phyloP scores from a whole-genome alignment of 1,140 invertebrate species.

The Doryteuthis pealeii region DNA sequence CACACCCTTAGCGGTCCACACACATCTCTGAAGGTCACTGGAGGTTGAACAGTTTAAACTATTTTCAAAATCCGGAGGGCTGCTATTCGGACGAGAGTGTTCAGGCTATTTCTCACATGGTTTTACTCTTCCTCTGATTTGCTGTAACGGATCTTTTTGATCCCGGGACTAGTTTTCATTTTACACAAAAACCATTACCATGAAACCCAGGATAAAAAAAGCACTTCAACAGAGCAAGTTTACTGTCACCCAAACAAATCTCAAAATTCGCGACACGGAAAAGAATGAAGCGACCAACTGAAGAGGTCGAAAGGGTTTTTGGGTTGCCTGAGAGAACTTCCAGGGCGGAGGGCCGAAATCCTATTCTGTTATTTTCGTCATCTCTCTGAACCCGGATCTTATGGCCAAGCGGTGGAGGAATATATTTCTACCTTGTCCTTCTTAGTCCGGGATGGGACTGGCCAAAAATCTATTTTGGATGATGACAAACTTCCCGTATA shows the following conservation, averaged over 20 bases:
- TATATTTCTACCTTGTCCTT: constrained; percentile 75
- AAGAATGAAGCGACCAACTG: constrained; percentile 45
- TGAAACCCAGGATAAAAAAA: constrained; percentile 25
- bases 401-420: constrained; percentile 72
- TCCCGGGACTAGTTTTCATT: constrained; percentile 12
- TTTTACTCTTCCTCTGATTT: neutral
- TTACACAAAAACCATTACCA: constrained; percentile 22
- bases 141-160: constrained; percentile 9
- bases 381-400: constrained; percentile 70
- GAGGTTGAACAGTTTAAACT: neutral
- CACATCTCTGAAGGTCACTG: constrained; percentile 16
- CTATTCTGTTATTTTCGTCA: constrained; percentile 70
- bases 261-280: constrained; percentile 29
- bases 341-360: constrained; percentile 35
- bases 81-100: neutral
- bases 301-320: constrained; percentile 44
- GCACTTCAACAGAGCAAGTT: constrained; percentile 33
- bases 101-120: neutral
- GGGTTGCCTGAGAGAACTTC: constrained; percentile 28
- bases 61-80: neutral
- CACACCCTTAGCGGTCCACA: neutral
- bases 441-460: constrained; percentile 61
- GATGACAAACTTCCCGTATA: constrained; percentile 47
- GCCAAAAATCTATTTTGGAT: constrained; percentile 44
- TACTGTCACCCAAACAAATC: constrained; percentile 44